Base-by-base conservation (phyloP, 1,140 invertebrate species). In the Coenobita brevimanus region DNA sequence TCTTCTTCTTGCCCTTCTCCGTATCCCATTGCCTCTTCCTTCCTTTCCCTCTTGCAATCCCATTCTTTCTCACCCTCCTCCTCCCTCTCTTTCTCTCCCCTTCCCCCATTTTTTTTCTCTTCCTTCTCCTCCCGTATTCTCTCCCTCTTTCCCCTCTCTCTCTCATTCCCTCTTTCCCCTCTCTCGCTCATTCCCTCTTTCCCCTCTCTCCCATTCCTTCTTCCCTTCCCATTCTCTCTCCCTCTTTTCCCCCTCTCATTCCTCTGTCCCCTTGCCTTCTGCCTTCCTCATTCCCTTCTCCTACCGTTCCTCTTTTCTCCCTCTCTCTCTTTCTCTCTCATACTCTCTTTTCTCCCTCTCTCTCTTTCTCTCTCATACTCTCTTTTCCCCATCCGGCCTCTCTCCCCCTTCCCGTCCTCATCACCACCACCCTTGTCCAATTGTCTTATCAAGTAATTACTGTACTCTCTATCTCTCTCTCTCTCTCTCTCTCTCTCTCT, bases 351-450 rank as follows among this genome's bases (percentile, higher is more conserved):
- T n/a, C 30, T 24, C n/a, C n/a, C 21, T n/a, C 30, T 33, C 54
- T 57, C 54, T 57, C n/a, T n/a, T n/a, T 57, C 54, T 57, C n/a
- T n/a, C n/a, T 57, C n/a, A 57, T 57, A 57, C 54, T 57, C 54
- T n/a, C n/a, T n/a, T 57, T n/a, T 57, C n/a, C n/a, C 54, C 54
- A 13, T n/a, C n/a, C n/a, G 10, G 13, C n/a, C n/a, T 57, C 54
- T 10, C n/a, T 57, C n/a, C n/a, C n/a, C 54, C n/a, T 57, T n/a
- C n/a, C 54, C 54, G 13, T 57, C 54, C 54, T 57, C 54, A 13
- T 13, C 54, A 10, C 54, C n/a, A 13, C 54, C 54, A 13, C n/a
- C 54, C n/a, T 57, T n/a, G 13, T 57, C 54, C n/a, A 13, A 10
- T n/a, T n/a, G 10, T 57, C n/a, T n/a, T n/a, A 13, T 38, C 69